A percentile compares a stretch with the other conserved stretches of the same genome.
These are phyloP conservation scores for Heliothis subflexa DNA, from an alignment of 1,140 invertebrate genomes.

Conservation along the genomic window DNA sequence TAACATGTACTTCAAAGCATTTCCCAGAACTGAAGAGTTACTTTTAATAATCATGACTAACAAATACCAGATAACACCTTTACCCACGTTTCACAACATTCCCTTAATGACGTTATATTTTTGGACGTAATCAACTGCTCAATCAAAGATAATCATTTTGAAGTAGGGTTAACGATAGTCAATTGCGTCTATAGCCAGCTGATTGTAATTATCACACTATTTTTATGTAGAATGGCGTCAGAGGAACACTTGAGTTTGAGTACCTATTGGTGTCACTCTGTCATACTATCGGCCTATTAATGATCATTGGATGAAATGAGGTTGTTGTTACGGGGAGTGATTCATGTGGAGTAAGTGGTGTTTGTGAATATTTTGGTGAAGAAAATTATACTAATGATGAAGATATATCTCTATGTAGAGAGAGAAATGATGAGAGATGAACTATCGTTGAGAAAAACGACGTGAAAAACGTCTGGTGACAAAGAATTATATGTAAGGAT, in stretches of 20 bases:
- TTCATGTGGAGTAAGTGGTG: background rate
- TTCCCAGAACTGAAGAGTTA: background rate
- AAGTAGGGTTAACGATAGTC: background rate
- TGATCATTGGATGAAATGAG: background rate
- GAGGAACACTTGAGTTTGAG: background rate
- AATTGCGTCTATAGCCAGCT: slow-evolving; percentile 12
- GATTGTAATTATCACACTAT: slow-evolving; percentile 20
- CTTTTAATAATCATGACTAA: background rate
- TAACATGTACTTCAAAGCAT: too few species aligned
- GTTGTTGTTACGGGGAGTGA: background rate
- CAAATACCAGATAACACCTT: background rate
- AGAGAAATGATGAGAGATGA: too few species aligned
- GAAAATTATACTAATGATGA: background rate
- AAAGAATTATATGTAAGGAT: too few species aligned
- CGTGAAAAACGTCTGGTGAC: too few species aligned
- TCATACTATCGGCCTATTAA: background rate
- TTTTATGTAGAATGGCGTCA: slow-evolving; percentile 17
- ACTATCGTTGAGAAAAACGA: too few species aligned
- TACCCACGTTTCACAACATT: background rate
- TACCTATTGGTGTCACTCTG: slow-evolving; percentile 1
- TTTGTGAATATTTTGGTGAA: background rate
- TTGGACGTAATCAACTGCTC: background rate
- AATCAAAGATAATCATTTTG: background rate
- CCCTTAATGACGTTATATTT: background rate
- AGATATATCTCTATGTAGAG: too few species aligned